Percentiles rank a stretch among this genome's conserved stretches.
phyloP scores from a whole-genome alignment of 2,113 vertebrate species.

The Sorex fumeus region DNA sequence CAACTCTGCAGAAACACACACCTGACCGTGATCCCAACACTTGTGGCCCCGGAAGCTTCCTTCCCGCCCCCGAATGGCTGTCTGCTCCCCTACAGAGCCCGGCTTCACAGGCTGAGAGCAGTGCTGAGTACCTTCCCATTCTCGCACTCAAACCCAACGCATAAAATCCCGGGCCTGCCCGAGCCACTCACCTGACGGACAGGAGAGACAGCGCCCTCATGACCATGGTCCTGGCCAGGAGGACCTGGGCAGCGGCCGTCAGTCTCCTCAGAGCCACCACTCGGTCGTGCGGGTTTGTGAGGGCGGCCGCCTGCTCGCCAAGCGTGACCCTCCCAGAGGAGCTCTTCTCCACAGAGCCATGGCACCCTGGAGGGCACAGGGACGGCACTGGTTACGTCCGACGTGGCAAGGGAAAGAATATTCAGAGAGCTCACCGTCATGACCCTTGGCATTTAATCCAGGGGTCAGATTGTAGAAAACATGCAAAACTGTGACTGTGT shows the following conservation, averaged over 20 bases:
- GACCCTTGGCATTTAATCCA: neutral
- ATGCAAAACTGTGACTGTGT: conserved; percentile 27
- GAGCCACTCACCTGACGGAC: conserved; percentile 92
- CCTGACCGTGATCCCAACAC: no score
- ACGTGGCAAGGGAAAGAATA: conserved; percentile 15
- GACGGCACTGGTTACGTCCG: conserved; percentile 14
- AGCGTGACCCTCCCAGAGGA: conserved; percentile 95
- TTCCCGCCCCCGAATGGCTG: no score
- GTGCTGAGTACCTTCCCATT: no score
- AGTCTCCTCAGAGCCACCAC: conserved; percentile 97
- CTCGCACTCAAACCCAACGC: no score
- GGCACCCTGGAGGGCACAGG: conserved; percentile 91
- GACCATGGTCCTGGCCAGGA: conserved; percentile 98
- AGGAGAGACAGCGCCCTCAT: conserved; percentile 97
- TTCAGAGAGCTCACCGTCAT: neutral
- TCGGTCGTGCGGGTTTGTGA: conserved; percentile 95
- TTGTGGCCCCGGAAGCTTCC: neutral
- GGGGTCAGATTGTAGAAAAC: neutral
- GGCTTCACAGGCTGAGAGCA: no score
- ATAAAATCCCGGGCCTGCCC: no score
- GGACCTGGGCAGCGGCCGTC: conserved; percentile 96
- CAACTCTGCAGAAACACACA: conserved; percentile 38
- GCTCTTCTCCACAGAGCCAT: conserved; percentile 96
- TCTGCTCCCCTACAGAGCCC: no score
- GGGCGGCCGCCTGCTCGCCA: conserved; percentile 96